A percentile compares a stretch with the other conserved stretches of the same genome.
These are phyloP conservation scores for Platysternon megacephalum DNA, from an alignment of 2,113 vertebrate genomes.

Conservation along the genomic window DNA sequence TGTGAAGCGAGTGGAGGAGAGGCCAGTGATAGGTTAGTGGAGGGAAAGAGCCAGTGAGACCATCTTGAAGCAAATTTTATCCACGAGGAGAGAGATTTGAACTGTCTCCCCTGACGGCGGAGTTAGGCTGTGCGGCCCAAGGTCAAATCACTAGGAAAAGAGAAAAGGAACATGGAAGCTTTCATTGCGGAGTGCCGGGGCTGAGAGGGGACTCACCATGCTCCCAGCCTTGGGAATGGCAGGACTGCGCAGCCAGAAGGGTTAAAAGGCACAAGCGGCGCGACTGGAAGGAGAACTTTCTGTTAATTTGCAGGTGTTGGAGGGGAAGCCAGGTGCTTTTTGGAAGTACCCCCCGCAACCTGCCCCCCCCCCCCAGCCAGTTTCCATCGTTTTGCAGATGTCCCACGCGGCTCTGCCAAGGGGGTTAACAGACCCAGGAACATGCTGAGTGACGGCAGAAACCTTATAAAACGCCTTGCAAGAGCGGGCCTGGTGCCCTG, in stretches of 20 bases:
- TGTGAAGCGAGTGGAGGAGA: neutral
- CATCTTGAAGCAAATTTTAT: neutral
- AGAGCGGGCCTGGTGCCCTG: slow-evolving; percentile 71
- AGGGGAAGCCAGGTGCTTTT: slow-evolving; percentile 68
- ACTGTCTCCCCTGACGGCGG: neutral
- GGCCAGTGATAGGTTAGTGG: neutral
- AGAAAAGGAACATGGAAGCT: neutral
- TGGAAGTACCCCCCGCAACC: slow-evolving; percentile 57
- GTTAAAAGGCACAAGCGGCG: slow-evolving; percentile 57
- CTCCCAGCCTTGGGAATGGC: neutral
- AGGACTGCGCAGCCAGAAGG: neutral
- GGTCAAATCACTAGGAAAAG: neutral
- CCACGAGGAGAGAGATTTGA: neutral
- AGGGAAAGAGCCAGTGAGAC: neutral
- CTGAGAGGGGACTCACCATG: too few species aligned
- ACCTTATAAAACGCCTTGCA: slow-evolving; percentile 70
- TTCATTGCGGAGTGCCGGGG: neutral
- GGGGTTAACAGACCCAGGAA: slow-evolving; percentile 61
- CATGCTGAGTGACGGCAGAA: slow-evolving; percentile 73
- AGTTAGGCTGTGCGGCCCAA: neutral
- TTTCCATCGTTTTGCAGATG: slow-evolving; percentile 44
- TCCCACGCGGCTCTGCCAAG: slow-evolving; percentile 19
- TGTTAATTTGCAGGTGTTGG: slow-evolving; percentile 72
- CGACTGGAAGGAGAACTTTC: slow-evolving; percentile 54
- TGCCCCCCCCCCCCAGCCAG: slow-evolving; percentile 10